Conservation (phyloP, 2,888 invertebrate species). For the Anagyrus pseudococci region DNA sequence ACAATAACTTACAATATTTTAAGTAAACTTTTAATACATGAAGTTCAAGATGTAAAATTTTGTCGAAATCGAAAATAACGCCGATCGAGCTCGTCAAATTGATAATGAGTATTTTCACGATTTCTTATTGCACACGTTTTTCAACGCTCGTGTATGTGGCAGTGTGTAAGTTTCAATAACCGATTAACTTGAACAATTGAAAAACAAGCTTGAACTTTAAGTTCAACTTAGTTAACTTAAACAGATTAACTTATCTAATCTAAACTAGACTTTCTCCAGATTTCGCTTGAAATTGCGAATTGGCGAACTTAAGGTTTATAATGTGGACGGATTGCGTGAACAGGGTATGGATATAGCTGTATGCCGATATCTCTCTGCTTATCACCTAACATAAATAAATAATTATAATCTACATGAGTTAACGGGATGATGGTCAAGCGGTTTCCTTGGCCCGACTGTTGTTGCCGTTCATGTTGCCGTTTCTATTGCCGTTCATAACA, state of each 20-base stretch:
- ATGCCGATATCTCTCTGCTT: conserved; percentile 30
- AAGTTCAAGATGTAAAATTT: too few species aligned
- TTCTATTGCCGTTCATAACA: conserved; percentile 52
- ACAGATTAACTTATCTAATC: too few species aligned
- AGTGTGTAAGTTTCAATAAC: too few species aligned
- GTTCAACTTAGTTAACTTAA: too few species aligned
- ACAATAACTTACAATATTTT: conserved; percentile 40
- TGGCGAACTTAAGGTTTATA: conserved; percentile 31
- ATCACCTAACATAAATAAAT: conserved; percentile 43
- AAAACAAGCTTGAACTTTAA: too few species aligned
- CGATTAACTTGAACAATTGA: too few species aligned
- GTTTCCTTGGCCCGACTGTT: conserved; percentile 50
- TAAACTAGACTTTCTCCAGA: conserved; percentile 26
- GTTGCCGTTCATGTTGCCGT: conserved; percentile 50
- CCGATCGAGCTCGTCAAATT: too few species aligned
- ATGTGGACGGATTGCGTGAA: conserved; percentile 46
- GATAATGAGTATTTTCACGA: too few species aligned
- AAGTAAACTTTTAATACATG: too few species aligned
- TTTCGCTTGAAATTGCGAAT: conserved; percentile 1
- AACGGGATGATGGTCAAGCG: conserved; percentile 39
- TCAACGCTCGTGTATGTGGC: too few species aligned
- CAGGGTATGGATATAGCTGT: conserved; percentile 38
- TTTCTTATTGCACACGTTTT: too few species aligned
- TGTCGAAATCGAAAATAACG: too few species aligned
- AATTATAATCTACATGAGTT: conserved; percentile 45